These are phyloP conservation scores for Theonella swinhoei DNA, from an alignment of 37 sponge, comb jelly and placozoan species.

Conservation along the genomic window DNA sequence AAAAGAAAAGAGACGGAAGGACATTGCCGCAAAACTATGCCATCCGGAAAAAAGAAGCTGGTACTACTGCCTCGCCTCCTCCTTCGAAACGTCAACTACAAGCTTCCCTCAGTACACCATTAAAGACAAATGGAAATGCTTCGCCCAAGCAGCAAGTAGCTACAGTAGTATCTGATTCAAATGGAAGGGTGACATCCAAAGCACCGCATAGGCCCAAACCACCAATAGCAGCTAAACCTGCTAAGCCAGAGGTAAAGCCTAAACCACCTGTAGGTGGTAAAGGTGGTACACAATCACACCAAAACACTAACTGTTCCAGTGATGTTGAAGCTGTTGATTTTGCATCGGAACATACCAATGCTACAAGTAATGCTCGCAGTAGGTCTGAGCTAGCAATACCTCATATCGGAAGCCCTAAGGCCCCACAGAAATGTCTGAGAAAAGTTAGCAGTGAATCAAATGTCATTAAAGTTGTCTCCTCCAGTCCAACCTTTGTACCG, in stretches of 20 bases:
- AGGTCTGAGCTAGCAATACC: not conserved
- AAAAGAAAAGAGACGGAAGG: not conserved
- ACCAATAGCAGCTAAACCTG: conserved; percentile 25
- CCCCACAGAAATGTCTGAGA: not conserved
- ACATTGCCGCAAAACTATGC: not conserved
- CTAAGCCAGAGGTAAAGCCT: conserved; percentile 12
- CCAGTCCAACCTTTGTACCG: not conserved
- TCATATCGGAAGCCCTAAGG: not conserved
- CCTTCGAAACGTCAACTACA: not conserved
- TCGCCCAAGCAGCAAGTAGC: not conserved
- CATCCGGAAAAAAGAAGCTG: not conserved
- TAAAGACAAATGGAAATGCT: not conserved
- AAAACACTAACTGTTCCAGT: not conserved
- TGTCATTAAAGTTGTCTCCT: not conserved
- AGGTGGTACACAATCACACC: too few species aligned
- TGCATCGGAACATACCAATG: not conserved
- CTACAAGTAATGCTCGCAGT: not conserved
- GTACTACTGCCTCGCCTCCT: not conserved
- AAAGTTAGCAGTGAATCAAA: not conserved
- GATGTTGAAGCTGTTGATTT: not conserved
- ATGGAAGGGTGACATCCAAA: not conserved
- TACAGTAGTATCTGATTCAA: not conserved
- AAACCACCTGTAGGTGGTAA: not conserved
- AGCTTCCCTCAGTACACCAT: not conserved
- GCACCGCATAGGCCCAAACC: conserved; percentile 19